Conservation (phyloP, 2,113 vertebrate genomes). For the Passer montanus region DNA sequence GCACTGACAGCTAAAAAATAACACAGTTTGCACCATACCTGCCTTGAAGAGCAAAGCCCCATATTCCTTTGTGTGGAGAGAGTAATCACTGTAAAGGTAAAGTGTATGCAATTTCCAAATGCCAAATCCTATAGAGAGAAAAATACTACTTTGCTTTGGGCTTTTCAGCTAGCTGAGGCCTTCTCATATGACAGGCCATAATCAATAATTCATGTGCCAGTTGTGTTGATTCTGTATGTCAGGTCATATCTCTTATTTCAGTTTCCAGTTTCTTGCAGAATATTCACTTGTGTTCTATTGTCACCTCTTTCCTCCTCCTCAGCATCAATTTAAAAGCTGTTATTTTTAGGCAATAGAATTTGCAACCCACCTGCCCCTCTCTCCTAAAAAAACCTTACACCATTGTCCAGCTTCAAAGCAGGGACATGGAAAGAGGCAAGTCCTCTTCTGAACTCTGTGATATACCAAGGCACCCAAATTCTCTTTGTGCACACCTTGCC, state of each 20-base stretch:
- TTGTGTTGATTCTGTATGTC: conserved; percentile 37
- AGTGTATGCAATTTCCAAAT: conserved; percentile 54
- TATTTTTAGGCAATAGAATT: conserved; percentile 48
- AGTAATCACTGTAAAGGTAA: conserved; percentile 34
- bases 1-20: neutral
- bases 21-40: neutral
- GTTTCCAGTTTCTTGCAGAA: conserved; percentile 20
- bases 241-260: conserved; percentile 21
- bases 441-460: neutral
- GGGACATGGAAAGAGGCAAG: neutral
- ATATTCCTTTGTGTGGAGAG: conserved; percentile 11
- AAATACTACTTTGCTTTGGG: conserved; percentile 38
- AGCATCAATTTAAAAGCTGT: neutral
- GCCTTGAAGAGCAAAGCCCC: conserved; percentile 8
- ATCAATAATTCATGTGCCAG: conserved; percentile 61
- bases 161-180: conserved; percentile 20
- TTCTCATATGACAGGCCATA: conserved; percentile 49
- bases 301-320: conserved; percentile 12
- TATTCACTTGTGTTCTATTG: conserved; percentile 24
- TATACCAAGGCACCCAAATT: neutral
- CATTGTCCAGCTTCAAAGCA: neutral
- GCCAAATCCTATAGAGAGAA: conserved; percentile 44
- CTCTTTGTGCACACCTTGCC: neutral
- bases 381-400: neutral
- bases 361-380: neutral